phyloP scores from a whole-genome alignment of 2,113 vertebrate genomes.

The Mesoclemmys tuberculata region DNA sequence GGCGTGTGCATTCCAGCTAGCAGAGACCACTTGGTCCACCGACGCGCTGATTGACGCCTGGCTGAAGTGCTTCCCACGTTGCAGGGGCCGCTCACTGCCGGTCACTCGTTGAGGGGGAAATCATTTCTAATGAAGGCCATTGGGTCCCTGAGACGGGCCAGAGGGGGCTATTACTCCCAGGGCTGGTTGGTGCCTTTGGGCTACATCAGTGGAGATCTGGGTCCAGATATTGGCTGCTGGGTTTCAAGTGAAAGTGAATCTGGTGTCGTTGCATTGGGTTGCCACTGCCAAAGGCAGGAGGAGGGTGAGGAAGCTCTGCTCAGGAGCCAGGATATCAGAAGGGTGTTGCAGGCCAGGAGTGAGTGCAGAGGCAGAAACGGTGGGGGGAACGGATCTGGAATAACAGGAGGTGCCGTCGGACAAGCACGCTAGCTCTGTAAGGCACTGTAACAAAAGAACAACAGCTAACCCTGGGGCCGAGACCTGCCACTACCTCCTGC shows the following conservation, averaged over 20 bases:
- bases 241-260: neutral
- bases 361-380: neutral
- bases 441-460: neutral
- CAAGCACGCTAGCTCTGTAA: neutral
- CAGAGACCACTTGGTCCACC: neutral
- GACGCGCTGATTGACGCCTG: neutral
- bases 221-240: neutral
- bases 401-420: neutral
- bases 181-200: neutral
- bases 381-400: neutral
- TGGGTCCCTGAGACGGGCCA: neutral
- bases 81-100: rapidly evolving
- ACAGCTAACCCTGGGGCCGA: neutral
- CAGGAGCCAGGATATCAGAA: neutral
- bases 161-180: neutral
- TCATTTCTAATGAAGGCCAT: no score
- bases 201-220: neutral
- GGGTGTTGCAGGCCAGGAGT: neutral
- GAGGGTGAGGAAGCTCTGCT: neutral
- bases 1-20: neutral
- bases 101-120: neutral
- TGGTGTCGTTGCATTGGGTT: neutral
- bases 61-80: neutral
- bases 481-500: rapidly evolving
- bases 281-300: neutral